Base-by-base conservation (phyloP, 2,113 vertebrate genomes). In the Ictidomys tridecemlineatus region DNA sequence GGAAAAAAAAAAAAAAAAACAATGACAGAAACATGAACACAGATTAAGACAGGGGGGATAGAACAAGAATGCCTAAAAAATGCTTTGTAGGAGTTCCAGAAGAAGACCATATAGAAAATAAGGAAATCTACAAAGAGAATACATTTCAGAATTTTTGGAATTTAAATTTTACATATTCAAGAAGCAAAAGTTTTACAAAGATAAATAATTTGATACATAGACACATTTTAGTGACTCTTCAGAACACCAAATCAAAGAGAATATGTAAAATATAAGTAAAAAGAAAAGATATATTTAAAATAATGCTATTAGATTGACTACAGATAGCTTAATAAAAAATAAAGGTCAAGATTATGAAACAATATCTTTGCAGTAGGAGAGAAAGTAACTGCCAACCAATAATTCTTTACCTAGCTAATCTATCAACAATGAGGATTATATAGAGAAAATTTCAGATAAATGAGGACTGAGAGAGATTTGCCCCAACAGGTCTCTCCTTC, bases 141-240 rank as follows among this genome's bases (percentile, higher is more conserved):
- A 42, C 5, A 18, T 17, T 53, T 85, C 20, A 93, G 12, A 69
- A 42, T 85, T 77, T 93, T 84, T 17, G 79, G 28, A 87, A 61
- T 88, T 78, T 78, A 79, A 53, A 42, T 72, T 94, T 28, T 91
- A 45, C 65, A 34, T 61, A 78, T 73, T 89, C 26, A 74, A 84
- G 32, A 72, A 82, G 28, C 2, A 2, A 39, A 82, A 77, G 2
- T 70, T 86, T 56, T 63, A 48, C 72, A 77, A 89, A 79, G 28
- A 78, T 34, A 85, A 90, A 56, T 83, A 95, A 84, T 69, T 83
- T 11, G 30, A 86, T 9, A 48, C 16, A 37, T 92, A 70, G 17
- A 65, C 16, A 93, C 45, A 65, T 90, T 82, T 89, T 84, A 82
- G 22, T 78, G 30, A 84, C 93, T 93, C 8, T 67, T 93, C 18